phyloP scores from a whole-genome alignment of 2,797 vertebrate genomes.

The Anniella stebbinsi region DNA sequence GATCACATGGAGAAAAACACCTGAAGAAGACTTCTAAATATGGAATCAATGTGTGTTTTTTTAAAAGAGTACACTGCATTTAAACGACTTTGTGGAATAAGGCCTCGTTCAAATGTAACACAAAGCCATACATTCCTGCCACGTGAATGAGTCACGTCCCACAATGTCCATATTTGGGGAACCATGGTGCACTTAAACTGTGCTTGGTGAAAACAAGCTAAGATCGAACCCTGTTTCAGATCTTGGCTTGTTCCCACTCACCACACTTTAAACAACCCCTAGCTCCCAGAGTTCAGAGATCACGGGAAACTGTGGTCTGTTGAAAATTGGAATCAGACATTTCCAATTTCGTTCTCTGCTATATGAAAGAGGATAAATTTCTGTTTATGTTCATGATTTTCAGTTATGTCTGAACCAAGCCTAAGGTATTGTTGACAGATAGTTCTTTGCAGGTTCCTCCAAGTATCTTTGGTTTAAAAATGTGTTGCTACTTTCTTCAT shows the following conservation, averaged over 20 bases:
- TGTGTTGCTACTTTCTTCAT: slow-evolving; percentile 42
- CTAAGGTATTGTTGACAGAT: slow-evolving; percentile 50
- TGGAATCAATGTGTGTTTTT: slow-evolving; percentile 51
- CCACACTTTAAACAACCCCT: not conserved
- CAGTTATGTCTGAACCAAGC: not conserved
- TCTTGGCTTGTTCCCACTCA: not conserved
- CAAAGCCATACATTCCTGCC: not conserved
- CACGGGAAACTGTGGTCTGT: not conserved
- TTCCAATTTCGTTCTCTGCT: not conserved
- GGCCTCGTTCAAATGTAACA: not conserved
- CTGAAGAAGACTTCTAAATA: not conserved
- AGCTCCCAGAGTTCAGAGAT: not conserved
- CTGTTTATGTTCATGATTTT: not conserved
- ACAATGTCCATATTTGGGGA: not conserved
- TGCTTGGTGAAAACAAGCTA: slow-evolving; percentile 31
- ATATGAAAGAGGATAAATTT: not conserved
- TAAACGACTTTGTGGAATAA: slow-evolving; percentile 1
- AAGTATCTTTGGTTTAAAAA: slow-evolving; percentile 72
- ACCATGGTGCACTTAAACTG: not conserved
- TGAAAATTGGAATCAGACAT: not conserved
- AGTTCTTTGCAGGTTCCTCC: slow-evolving; percentile 51
- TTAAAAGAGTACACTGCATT: slow-evolving; percentile 45
- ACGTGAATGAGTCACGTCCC: not conserved
- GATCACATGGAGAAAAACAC: not conserved
- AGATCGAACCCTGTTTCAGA: not conserved